phyloP scores from a whole-genome alignment of 2,888 invertebrate species.

The Ennomos fuscantarius region DNA sequence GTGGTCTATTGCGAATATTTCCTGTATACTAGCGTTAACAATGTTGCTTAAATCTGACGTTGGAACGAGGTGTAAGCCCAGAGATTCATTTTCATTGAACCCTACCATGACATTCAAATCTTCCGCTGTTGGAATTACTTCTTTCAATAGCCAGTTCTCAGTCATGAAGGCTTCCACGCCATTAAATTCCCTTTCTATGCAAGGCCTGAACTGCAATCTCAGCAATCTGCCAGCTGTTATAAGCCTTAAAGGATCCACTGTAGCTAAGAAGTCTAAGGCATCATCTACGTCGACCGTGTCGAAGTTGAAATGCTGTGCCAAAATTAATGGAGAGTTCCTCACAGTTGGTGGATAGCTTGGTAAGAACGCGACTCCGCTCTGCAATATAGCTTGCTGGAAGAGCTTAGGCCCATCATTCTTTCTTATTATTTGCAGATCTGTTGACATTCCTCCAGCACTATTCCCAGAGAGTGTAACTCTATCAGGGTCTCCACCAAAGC shows the following conservation, averaged over 20 bases:
- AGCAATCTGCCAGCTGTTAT: slow-evolving; percentile 41
- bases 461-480: slow-evolving; percentile 58
- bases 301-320: slow-evolving; percentile 48
- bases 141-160: slow-evolving; percentile 42
- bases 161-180: slow-evolving; percentile 47
- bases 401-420: slow-evolving; percentile 36
- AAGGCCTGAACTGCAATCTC: slow-evolving; percentile 41
- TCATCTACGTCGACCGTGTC: slow-evolving; percentile 41
- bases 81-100: slow-evolving; percentile 43
- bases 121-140: slow-evolving; percentile 30
- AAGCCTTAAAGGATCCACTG: slow-evolving; percentile 40
- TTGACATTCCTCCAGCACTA: slow-evolving; percentile 58
- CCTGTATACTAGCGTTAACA: slow-evolving; percentile 25
- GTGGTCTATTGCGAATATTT: slow-evolving; percentile 40
- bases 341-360: slow-evolving; percentile 35
- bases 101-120: slow-evolving; percentile 47
- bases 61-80: slow-evolving; percentile 4
- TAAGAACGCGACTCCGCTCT: slow-evolving; percentile 50
- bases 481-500: slow-evolving; percentile 60
- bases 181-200: slow-evolving; percentile 49
- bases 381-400: slow-evolving; percentile 51
- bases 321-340: slow-evolving; percentile 41
- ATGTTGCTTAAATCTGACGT: slow-evolving; percentile 33
- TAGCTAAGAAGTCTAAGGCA: slow-evolving; percentile 48
- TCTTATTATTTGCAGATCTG: slow-evolving; percentile 49